phyloP scores from a whole-genome alignment of 2,797 vertebrate species.

The Parotocinclus haroldoi region DNA sequence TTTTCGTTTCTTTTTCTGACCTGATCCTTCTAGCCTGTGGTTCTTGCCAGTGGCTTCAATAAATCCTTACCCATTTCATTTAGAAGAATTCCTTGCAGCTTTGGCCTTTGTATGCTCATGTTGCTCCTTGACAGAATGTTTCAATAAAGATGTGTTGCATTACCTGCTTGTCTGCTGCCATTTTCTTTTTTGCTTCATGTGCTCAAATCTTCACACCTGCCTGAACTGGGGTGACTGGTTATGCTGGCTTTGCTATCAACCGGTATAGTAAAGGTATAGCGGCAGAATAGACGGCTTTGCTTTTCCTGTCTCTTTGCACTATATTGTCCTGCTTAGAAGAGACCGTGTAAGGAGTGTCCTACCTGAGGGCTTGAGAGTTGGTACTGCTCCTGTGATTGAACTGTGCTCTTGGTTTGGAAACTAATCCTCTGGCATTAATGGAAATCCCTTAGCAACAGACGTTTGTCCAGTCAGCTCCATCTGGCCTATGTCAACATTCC shows the following conservation, averaged over 20 bases:
- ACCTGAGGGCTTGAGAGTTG: background rate
- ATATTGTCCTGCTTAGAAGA: too few relatives aligned
- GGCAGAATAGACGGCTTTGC: slow-evolving; percentile 31
- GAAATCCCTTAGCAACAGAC: slow-evolving; percentile 12
- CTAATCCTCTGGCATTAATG: background rate
- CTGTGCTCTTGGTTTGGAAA: background rate
- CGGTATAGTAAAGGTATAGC: background rate
- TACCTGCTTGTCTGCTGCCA: slow-evolving; percentile 59
- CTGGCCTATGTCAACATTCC: background rate
- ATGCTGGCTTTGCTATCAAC: slow-evolving; percentile 8
- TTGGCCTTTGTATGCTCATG: slow-evolving; percentile 73
- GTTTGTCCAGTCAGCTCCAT: slow-evolving; percentile 12
- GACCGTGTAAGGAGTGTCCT: too few relatives aligned
- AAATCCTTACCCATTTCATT: slow-evolving; percentile 44
- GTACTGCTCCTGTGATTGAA: background rate
- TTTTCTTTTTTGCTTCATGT: slow-evolving; percentile 32
- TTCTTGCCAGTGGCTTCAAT: slow-evolving; percentile 39
- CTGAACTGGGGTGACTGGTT: slow-evolving; percentile 13
- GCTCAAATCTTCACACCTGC: slow-evolving; percentile 33
- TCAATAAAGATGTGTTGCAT: slow-evolving; percentile 83
- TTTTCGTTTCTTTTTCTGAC: slow-evolving; percentile 44
- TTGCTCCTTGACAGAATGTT: slow-evolving; percentile 80
- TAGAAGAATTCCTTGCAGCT: slow-evolving; percentile 47
- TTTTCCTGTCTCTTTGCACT: slow-evolving; percentile 23
- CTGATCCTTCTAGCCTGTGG: slow-evolving; percentile 28